phyloP scores from a whole-genome alignment of 1,140 invertebrate species.

The Apolygus lucorum region DNA sequence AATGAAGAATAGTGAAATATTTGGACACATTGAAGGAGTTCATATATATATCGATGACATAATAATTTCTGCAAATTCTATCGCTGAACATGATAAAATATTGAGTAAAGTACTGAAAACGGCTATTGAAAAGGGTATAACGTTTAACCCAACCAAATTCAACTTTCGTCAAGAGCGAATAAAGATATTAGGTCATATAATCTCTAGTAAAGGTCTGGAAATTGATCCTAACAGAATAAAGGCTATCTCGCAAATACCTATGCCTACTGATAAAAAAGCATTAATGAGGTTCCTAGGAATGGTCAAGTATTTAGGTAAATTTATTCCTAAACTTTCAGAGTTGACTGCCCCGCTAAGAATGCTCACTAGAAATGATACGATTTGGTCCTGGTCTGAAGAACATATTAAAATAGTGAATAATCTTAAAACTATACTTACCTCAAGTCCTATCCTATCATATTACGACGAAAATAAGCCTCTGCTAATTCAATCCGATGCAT shows the following conservation, averaged over 20 bases:
- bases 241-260: conserved; percentile 37
- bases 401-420: neutral
- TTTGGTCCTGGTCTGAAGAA: conserved; percentile 11
- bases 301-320: conserved; percentile 18
- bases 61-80: conserved; percentile 31
- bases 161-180: conserved; percentile 40
- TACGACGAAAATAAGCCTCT: conserved; percentile 19
- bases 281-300: conserved; percentile 19
- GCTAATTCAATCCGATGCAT: conserved; percentile 10
- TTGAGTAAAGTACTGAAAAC: conserved; percentile 33
- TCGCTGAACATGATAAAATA: conserved; percentile 32
- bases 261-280: conserved; percentile 33
- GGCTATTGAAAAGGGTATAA: conserved; percentile 3
- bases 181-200: conserved; percentile 38
- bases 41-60: conserved; percentile 35
- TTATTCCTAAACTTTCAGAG: conserved; percentile 19
- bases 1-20: conserved; percentile 6
- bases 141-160: conserved; percentile 35
- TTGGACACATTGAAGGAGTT: conserved; percentile 21
- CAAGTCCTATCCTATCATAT: conserved; percentile 15
- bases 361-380: conserved; percentile 13
- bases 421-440: conserved; percentile 3
- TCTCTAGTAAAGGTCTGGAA: conserved; percentile 36
- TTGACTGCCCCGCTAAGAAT: neutral
- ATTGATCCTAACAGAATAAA: conserved; percentile 38